Evolutionary conservation across 2,113 vertebrate species (phyloP).

Genomic region (Aix galericulata): DNA sequence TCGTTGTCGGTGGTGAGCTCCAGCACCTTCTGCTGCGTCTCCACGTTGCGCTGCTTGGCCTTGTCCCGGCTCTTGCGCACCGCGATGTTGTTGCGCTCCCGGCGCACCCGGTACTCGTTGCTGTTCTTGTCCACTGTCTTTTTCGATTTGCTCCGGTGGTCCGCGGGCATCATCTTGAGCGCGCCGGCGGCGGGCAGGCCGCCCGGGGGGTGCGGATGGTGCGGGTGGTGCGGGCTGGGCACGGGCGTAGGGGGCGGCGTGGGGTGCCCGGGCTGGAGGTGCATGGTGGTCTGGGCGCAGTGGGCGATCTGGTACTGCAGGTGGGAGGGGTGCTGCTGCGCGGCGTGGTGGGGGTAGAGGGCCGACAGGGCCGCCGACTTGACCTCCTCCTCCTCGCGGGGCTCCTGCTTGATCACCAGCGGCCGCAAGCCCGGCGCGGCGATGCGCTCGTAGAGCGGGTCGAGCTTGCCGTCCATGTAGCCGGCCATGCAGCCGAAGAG

Average conservation of each 20-base stretch:
- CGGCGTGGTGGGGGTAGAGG: slow-evolving; percentile 82
- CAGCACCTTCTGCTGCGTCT: slow-evolving; percentile 97
- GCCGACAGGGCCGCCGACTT: slow-evolving; percentile 80
- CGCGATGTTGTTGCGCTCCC: slow-evolving; percentile 98
- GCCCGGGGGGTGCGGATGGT: slow-evolving; percentile 45
- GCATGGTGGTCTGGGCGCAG: slow-evolving; percentile 96
- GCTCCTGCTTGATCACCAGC: slow-evolving; percentile 95
- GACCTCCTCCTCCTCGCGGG: slow-evolving; percentile 88
- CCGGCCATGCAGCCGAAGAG: slow-evolving; percentile 83
- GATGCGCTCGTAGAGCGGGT: slow-evolving; percentile 87
- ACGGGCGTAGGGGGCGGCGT: slow-evolving; percentile 97
- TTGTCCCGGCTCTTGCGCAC: slow-evolving; percentile 98
- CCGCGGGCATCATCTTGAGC: slow-evolving; percentile 46
- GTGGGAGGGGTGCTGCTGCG: slow-evolving; percentile 84
- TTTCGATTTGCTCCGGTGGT: slow-evolving; percentile 84
- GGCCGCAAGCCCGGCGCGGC: slow-evolving; percentile 84
- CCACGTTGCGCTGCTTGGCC: slow-evolving; percentile 95
- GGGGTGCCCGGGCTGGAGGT: slow-evolving; percentile 94
- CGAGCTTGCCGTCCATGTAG: slow-evolving; percentile 89
- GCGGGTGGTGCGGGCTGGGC: slow-evolving; percentile 88
- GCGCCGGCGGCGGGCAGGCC: slow-evolving; percentile 50
- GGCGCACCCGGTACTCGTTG: slow-evolving; percentile 91
- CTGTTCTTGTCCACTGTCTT: slow-evolving; percentile 95
- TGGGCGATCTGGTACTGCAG: slow-evolving; percentile 96
- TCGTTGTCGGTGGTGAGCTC: slow-evolving; percentile 94